A percentile compares a stretch with the other conserved stretches of the same genome.
Evolutionary conservation across 1,140 invertebrate genomes (phyloP).

Genomic region (Portunus trituberculatus): DNA sequence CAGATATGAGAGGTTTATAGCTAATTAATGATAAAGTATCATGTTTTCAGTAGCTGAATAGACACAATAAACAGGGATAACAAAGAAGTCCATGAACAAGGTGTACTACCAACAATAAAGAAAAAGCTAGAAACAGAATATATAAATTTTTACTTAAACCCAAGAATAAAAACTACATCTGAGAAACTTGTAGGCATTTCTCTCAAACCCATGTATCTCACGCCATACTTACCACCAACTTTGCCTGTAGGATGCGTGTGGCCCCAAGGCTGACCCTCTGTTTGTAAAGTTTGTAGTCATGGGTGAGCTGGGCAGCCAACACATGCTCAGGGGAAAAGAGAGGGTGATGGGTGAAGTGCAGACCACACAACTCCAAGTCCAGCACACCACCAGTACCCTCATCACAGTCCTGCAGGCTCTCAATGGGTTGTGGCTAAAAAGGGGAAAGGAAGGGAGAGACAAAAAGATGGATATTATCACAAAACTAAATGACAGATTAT

Average conservation of each 20-base stretch:
- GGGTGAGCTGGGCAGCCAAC: constrained; percentile 50
- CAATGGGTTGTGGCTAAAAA: constrained; percentile 40
- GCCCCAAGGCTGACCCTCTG: not conserved
- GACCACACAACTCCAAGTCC: constrained; percentile 50
- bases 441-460: not conserved
- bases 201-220: too few species aligned
- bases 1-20: too few species aligned
- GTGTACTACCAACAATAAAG: too few species aligned
- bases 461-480: not conserved
- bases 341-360: constrained; percentile 55
- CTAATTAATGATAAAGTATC: too few species aligned
- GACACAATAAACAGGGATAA: too few species aligned
- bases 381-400: constrained; percentile 53
- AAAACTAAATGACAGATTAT: not conserved
- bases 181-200: too few species aligned
- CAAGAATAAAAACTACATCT: too few species aligned
- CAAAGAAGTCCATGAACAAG: too few species aligned
- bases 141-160: too few species aligned
- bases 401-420: constrained; percentile 16
- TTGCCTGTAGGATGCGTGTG: constrained; percentile 44
- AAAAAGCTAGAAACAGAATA: too few species aligned
- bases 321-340: constrained; percentile 64
- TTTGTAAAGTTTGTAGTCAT: constrained; percentile 36
- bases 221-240: constrained; percentile 10
- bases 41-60: too few species aligned